Evolutionary conservation across 2,888 invertebrate genomes (phyloP).

Genomic region (Bellardia bayeri): DNA sequence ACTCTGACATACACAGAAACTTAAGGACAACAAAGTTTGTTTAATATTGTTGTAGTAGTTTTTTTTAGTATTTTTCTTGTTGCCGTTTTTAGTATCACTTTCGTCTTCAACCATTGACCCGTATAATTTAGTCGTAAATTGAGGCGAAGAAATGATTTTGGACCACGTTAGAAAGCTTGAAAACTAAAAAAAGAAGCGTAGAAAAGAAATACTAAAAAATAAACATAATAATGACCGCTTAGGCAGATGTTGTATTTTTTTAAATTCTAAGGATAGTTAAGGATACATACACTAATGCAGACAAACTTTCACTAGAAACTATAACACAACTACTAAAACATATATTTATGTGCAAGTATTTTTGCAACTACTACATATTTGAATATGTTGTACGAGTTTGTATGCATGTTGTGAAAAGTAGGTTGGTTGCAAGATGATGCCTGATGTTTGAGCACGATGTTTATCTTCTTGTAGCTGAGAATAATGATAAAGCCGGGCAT

Average conservation of each 20-base stretch:
- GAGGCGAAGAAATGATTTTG: conserved; percentile 46
- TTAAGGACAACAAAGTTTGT: conserved; percentile 14
- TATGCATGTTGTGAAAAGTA: conserved; percentile 24
- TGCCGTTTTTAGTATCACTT: conserved; percentile 59
- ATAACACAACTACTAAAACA: neutral
- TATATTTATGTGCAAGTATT: neutral
- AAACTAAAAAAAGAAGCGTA: conserved; percentile 12
- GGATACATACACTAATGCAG: neutral
- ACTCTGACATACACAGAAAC: neutral
- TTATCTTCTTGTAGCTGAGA: conserved; percentile 33
- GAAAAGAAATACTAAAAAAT: conserved; percentile 37
- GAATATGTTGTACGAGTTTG: neutral
- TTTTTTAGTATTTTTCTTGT: conserved; percentile 6
- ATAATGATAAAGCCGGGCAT: conserved; percentile 45
- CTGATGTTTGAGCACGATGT: neutral
- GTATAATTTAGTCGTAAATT: conserved; percentile 70
- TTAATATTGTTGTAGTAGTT: conserved; percentile 19
- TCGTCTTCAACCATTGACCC: conserved; percentile 68
- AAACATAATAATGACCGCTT: conserved; percentile 64
- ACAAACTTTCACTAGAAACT: conserved; percentile 55
- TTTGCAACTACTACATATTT: too few species aligned
- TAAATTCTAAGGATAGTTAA: conserved; percentile 19
- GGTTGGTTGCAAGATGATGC: conserved; percentile 47
- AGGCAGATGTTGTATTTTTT: conserved; percentile 64
- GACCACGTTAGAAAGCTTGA: conserved; percentile 37